Evolutionary conservation across 2,113 vertebrate genomes (phyloP).

Genomic region (Mastomys coucha): DNA sequence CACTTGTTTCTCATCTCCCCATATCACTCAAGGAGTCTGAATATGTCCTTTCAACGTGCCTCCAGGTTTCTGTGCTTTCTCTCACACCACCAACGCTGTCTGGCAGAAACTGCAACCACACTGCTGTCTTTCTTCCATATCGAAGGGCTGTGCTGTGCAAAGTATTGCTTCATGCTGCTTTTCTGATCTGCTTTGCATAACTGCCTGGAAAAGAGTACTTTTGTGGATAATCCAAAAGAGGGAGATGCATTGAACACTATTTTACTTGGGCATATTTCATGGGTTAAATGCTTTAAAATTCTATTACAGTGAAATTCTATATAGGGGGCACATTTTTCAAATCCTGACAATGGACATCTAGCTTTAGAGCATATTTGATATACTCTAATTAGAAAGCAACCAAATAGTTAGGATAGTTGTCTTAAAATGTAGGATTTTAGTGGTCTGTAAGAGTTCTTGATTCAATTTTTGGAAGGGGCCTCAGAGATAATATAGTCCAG

Average conservation of each 20-base stretch:
- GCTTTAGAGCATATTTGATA: conserved; percentile 57
- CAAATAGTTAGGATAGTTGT: conserved; percentile 41
- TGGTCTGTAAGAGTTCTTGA: conserved; percentile 62
- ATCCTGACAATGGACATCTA: conserved; percentile 23
- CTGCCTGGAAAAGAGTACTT: conserved; percentile 67
- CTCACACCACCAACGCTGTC: conserved; percentile 83
- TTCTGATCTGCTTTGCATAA: conserved; percentile 72
- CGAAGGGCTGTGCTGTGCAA: conserved; percentile 63
- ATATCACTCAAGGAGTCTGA: conserved; percentile 70
- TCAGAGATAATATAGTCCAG: conserved; percentile 70
- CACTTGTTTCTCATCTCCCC: conserved; percentile 74
- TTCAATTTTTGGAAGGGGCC: conserved; percentile 53
- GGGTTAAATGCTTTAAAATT: conserved; percentile 62
- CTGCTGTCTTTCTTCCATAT: conserved; percentile 74
- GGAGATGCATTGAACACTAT: conserved; percentile 51
- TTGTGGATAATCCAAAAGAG: conserved; percentile 68
- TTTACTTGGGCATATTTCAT: conserved; percentile 57
- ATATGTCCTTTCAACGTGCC: conserved; percentile 76
- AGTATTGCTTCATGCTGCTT: conserved; percentile 69
- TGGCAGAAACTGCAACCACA: conserved; percentile 74
- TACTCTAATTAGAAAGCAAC: conserved; percentile 51
- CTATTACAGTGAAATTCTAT: conserved; percentile 42
- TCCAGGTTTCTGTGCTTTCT: conserved; percentile 79
- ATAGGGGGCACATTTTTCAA: conserved; percentile 7
- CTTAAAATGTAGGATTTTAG: conserved; percentile 45